phyloP scores from a whole-genome alignment of 2,113 vertebrate species.

The Chaetorhynchus papuensis region DNA sequence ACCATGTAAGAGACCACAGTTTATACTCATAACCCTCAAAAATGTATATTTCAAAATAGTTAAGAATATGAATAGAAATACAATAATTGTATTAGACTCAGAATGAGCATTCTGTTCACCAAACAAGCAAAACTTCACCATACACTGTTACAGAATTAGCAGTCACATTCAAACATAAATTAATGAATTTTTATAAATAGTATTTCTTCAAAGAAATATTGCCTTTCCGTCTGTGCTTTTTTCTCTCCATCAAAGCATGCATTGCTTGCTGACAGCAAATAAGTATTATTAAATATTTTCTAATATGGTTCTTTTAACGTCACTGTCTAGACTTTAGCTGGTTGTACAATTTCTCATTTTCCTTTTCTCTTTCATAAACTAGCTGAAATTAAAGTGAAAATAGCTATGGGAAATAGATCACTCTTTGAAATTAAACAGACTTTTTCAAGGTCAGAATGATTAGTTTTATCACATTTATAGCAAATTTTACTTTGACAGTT shows the following conservation, averaged over 20 bases:
- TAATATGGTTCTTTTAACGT: neutral
- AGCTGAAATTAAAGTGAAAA: slow-evolving; percentile 33
- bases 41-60: neutral
- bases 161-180: neutral
- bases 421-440: neutral
- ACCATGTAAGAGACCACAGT: neutral
- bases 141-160: neutral
- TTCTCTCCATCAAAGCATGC: neutral
- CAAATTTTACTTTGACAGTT: neutral
- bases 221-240: neutral
- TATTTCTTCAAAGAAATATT: neutral
- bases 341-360: slow-evolving; percentile 29
- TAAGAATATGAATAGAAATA: neutral
- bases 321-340: slow-evolving; percentile 37
- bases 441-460: neutral
- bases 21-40: neutral
- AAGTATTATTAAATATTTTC: slow-evolving; percentile 31
- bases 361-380: neutral
- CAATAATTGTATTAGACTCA: neutral
- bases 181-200: neutral
- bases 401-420: neutral
- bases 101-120: neutral
- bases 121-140: neutral
- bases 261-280: neutral
- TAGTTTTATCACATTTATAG: neutral